These are phyloP conservation scores for Parazoanthus swiftii DNA, from an alignment of 92 coral and sea anemone species.

Conservation along the genomic window DNA sequence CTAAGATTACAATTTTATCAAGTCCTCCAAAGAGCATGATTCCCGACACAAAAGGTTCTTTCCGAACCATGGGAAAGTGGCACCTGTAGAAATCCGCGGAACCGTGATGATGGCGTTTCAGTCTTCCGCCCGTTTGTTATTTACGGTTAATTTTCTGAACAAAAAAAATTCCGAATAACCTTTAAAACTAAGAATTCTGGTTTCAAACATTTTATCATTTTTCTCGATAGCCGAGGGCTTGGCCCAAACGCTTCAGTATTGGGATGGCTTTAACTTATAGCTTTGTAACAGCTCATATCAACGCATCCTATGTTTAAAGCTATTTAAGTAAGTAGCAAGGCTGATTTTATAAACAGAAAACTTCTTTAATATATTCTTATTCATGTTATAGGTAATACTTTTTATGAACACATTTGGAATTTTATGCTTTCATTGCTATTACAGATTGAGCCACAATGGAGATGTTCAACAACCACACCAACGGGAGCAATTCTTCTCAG, in stretches of 20 bases:
- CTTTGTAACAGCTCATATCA: neutral
- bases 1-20: neutral
- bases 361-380: neutral
- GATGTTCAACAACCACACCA: constrained; percentile 27
- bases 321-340: neutral
- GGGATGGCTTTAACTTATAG: neutral
- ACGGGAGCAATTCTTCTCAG: constrained; percentile 13
- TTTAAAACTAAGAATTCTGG: too few relatives aligned
- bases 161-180: neutral
- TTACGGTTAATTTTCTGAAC: neutral
- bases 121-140: neutral
- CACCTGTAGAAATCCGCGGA: neutral
- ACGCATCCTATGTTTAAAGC: neutral
- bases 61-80: neutral
- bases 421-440: neutral
- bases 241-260: neutral
- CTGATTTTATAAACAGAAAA: neutral
- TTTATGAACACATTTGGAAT: neutral
- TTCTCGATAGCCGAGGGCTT: neutral
- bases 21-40: neutral
- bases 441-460: neutral
- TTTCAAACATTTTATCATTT: neutral
- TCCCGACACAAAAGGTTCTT: neutral
- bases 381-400: neutral
- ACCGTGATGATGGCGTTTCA: neutral